phyloP scores from a whole-genome alignment of 2,797 vertebrate species.

The Poecilia gillii region DNA sequence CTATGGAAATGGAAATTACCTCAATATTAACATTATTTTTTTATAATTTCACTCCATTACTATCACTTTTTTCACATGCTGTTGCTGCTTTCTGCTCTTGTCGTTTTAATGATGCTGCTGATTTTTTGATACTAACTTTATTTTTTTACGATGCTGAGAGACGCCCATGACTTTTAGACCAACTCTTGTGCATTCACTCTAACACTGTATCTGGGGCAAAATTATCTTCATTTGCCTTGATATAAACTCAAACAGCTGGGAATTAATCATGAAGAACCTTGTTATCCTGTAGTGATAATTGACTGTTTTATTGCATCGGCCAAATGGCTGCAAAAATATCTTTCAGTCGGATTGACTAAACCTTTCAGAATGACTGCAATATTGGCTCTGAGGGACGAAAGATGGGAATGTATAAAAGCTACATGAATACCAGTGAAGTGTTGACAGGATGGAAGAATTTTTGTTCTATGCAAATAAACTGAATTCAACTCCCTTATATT shows the following conservation, averaged over 20 bases:
- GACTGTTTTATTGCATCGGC: background rate
- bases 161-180: background rate
- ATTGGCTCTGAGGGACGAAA: no score
- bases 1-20: background rate
- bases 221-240: background rate
- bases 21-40: background rate
- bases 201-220: background rate
- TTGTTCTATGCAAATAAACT: no score
- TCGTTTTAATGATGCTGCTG: background rate
- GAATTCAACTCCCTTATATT: no score
- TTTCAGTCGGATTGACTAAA: no score
- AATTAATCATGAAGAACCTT: slow-evolving; percentile 38
- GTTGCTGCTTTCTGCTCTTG: background rate
- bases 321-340: slow-evolving; percentile 43
- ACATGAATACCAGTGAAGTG: no score
- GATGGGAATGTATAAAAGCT: no score
- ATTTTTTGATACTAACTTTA: background rate
- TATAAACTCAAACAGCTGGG: slow-evolving; percentile 25
- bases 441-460: no score
- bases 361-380: no score
- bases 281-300: no score
- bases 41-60: background rate
- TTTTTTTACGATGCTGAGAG: background rate
- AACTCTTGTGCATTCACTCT: background rate
- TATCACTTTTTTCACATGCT: background rate